phyloP scores from a whole-genome alignment of 2,888 invertebrate species.

The Leistus spinibarbis region DNA sequence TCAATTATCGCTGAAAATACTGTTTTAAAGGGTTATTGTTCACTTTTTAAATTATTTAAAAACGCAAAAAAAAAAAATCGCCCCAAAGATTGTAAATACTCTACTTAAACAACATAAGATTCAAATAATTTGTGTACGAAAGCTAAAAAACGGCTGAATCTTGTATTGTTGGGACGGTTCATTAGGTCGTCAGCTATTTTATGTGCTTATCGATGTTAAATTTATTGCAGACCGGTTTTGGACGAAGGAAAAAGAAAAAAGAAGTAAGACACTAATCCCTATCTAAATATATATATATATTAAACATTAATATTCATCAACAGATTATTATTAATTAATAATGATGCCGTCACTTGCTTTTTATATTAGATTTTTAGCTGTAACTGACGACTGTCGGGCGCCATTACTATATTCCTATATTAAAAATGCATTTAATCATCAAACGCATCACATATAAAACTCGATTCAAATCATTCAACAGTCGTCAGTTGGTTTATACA shows the following conservation, averaged over 20 bases:
- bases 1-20: too few relatives aligned
- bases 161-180: conserved; percentile 33
- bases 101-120: not conserved
- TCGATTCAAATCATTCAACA: not conserved
- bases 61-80: too few relatives aligned
- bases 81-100: too few relatives aligned
- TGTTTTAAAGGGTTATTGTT: too few relatives aligned
- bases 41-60: too few relatives aligned
- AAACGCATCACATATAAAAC: not conserved
- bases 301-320: conserved; percentile 45
- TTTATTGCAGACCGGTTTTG: conserved; percentile 85
- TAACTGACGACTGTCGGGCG: conserved; percentile 35
- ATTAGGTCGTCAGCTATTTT: conserved; percentile 47
- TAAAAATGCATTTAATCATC: conserved; percentile 7
- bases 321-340: conserved; percentile 26
- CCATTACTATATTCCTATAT: not conserved
- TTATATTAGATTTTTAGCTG: conserved; percentile 49
- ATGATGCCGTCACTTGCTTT: conserved; percentile 51
- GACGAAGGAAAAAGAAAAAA: conserved; percentile 98
- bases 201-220: conserved; percentile 59
- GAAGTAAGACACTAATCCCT: conserved; percentile 89
- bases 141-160: not conserved
- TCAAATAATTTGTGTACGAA: not conserved
- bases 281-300: conserved; percentile 55
- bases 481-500: conserved; percentile 34